Percentiles rank a stretch among this genome's conserved stretches.
These are phyloP conservation scores for Stenodera caucasica DNA, from an alignment of 2,888 invertebrate genomes.

Conservation along the genomic window DNA sequence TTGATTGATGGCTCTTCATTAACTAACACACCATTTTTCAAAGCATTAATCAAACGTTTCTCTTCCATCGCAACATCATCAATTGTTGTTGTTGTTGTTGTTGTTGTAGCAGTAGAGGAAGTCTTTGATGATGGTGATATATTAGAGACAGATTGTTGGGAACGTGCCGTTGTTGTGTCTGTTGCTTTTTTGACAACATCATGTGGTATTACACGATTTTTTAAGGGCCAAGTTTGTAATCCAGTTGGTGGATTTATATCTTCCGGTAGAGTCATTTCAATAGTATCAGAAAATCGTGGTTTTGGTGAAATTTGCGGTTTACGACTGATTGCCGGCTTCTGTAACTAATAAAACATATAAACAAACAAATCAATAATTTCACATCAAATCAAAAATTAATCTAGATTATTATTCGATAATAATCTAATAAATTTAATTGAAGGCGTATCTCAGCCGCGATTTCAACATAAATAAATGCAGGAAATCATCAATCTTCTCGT, in stretches of 20 bases:
- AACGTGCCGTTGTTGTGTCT: conserved; percentile 12
- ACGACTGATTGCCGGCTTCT: conserved; percentile 57
- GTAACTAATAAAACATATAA: conserved; percentile 22
- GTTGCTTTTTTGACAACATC: conserved; percentile 49
- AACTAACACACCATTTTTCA: conserved; percentile 72
- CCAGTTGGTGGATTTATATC: conserved; percentile 59
- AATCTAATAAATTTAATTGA: conserved; percentile 21
- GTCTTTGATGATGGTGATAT: conserved; percentile 3
- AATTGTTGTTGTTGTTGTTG: conserved; percentile 34
- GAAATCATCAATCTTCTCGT: conserved; percentile 20
- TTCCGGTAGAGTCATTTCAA: conserved; percentile 67
- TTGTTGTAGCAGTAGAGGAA: conserved; percentile 27
- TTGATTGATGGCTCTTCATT: conserved; percentile 56
- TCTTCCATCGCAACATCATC: conserved; percentile 74
- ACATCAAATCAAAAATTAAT: conserved; percentile 3
- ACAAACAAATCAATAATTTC: no score
- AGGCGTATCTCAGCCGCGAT: conserved; percentile 8
- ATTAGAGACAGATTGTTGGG: conserved; percentile 3
- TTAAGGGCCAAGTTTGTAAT: conserved; percentile 64
- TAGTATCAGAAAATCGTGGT: conserved; percentile 61
- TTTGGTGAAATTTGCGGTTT: conserved; percentile 58
- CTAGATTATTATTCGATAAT: conserved; percentile 2
- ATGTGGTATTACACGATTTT: conserved; percentile 60
- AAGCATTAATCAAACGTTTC: conserved; percentile 74
- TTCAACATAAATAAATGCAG: neutral